Base-by-base conservation (phyloP, 2,797 vertebrate species). In the Gadopsis bispinosus region DNA sequence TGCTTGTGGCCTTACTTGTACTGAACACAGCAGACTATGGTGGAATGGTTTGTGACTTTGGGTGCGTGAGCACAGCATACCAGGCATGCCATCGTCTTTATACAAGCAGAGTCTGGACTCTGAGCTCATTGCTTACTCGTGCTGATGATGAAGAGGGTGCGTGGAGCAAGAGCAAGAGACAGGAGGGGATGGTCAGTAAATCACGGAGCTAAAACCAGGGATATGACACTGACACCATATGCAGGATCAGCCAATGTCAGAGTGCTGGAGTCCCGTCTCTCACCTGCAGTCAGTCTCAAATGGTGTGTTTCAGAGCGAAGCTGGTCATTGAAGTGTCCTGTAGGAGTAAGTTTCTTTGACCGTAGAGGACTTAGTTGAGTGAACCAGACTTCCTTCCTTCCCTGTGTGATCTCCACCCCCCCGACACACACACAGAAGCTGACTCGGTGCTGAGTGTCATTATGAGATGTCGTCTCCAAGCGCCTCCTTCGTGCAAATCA, bases 391-490 rank as follows among this genome's bases (percentile, higher is more conserved):
- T 86, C 62, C 73, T 85, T 71, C 69, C 63, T 78, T 77, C 65
- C 64, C 47, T 41, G 37, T 55, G 53, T 85, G 75, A 77, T 80
- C 89, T 90, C 85, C 59, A 20, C 4, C 51, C 47, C 16, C 94
- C 54, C 1, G 22, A 26, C 26, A 26, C 26, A 26, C 60, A 6
- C 41, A 14, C 94, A 97, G 96, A 91, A 95, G 94, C 93, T 91
- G 93, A 91, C 90, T 68, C 79, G 94, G 95, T 92, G 73, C 94
- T 86, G 70, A 93, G 87, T 91, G 96, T 94, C 97, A 97, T 95
- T 97, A 98, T 98, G 97, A 96, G 93, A 99, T 99, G 98, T 97
- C 93, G 96, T 97, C 97, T 96, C 96, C 96, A 92, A 93, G 96
- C 69, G 91, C 95, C 94, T 98, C 98, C 93, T 99, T 99, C 96